Conservation (phyloP, 2,888 invertebrate species). For the Sphaeridia pumilis region DNA sequence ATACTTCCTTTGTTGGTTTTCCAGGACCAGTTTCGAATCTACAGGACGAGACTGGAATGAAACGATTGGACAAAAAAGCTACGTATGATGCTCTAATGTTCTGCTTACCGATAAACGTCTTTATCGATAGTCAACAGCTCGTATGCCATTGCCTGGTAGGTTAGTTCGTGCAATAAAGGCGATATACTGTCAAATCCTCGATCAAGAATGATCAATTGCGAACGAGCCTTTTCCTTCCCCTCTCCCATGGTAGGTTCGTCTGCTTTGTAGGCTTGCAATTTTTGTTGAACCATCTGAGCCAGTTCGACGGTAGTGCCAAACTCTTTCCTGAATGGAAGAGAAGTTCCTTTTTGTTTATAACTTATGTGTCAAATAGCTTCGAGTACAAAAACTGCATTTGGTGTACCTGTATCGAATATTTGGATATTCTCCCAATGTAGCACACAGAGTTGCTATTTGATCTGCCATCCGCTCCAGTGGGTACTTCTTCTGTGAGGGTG, state of each 20-base stretch:
- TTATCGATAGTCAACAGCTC: conserved; percentile 96
- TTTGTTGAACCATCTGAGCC: conserved; percentile 24
- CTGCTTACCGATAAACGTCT: conserved; percentile 84
- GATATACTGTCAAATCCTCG: conserved; percentile 98
- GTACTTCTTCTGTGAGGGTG: no score
- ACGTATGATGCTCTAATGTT: no score
- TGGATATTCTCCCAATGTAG: conserved; percentile 32
- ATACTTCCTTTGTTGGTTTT: conserved; percentile 20
- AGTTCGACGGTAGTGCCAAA: conserved; percentile 24
- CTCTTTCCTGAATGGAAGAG: conserved; percentile 19
- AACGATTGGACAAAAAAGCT: no score
- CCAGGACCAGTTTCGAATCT: background rate
- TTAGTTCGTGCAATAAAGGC: conserved; percentile 92
- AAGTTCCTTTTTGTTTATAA: no score
- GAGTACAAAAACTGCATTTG: no score
- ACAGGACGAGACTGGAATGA: no score
- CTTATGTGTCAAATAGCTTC: background rate
- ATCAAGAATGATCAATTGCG: conserved; percentile 30
- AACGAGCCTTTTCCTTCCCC: conserved; percentile 22
- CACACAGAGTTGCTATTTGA: conserved; percentile 32
- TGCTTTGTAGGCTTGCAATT: conserved; percentile 28
- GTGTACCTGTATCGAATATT: conserved; percentile 32
- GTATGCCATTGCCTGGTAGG: conserved; percentile 98
- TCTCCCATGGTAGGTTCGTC: conserved; percentile 22
- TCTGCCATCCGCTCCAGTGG: conserved; percentile 27